Evolutionary conservation across 2,113 vertebrate genomes (phyloP), one percentile per base, ranked within the genome.

Genomic region (Chaenocephalus aceratus): DNA sequence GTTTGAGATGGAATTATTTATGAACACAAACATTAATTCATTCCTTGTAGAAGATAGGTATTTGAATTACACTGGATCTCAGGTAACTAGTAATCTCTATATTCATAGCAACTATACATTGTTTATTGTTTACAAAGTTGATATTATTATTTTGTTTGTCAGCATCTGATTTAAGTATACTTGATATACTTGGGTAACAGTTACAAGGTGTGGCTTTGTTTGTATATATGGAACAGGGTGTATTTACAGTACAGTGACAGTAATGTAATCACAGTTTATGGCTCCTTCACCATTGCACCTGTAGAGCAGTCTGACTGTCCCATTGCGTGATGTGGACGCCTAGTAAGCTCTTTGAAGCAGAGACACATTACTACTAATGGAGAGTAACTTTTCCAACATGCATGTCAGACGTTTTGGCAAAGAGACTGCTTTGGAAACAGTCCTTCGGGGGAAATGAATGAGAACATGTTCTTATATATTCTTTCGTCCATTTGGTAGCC

Each of bases 401-500:
- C 21, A 14, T 77, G 58, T 57, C 49, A 2, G 63, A 9, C 10
- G 57, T 46, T 68, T 53, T 63, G 62, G 48, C 65, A 76, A 7
- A 67, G 59, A 11, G 46, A 49, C 41, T 41, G 46, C 26, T 65
- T 60, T 68, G 68, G 18, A 21, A 68, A 0, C 30, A 8, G 3
- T 6, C 48, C 61, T 49, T 54, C 48, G 41, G 4, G 75, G 49
- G n/a, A 79, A 4, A 30, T 8, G n/a, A 71, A 48, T 74, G 44
- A 75, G 51, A 72, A 63, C 66, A 45, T 52, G 59, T 57, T 54
- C 61, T 51, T 65, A 58, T 65, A 58, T 61, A 70, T 58, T 84
- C 46, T 82, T 71, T 69, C 53, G 49, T 77, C 59, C 44, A 23
- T 75, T 88, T 68, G 76, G 45, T 59, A 77, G 70, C 26, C 69